phyloP scores from a whole-genome alignment of 2,888 invertebrate species.

The Melolontha melolontha region DNA sequence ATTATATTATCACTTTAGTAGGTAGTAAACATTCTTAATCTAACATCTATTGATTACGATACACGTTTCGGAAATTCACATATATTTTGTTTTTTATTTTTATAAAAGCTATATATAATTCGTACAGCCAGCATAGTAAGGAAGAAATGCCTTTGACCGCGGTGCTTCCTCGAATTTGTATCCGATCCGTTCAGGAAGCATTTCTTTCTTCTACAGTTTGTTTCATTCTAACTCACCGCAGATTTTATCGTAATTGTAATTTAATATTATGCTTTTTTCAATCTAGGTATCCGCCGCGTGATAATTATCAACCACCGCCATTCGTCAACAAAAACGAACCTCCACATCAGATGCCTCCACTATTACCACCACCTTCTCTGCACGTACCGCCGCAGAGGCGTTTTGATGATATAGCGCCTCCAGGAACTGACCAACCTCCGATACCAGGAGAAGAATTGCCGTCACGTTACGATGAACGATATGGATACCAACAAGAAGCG shows the following conservation, averaged over 20 bases:
- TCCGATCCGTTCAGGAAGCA: too few relatives aligned
- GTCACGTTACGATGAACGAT: slow-evolving; percentile 64
- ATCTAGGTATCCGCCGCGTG: slow-evolving; percentile 59
- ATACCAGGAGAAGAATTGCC: slow-evolving; percentile 73
- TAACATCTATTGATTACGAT: too few relatives aligned
- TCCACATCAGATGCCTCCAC: slow-evolving; percentile 47
- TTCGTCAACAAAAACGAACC: slow-evolving; percentile 42
- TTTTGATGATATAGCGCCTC: slow-evolving; percentile 71
- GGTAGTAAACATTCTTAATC: too few relatives aligned
- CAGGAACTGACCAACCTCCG: slow-evolving; percentile 71
- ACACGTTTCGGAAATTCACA: too few relatives aligned
- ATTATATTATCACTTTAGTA: too few relatives aligned
- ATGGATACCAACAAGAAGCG: slow-evolving; percentile 29
- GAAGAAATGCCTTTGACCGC: neutral
- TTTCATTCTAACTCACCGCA: neutral
- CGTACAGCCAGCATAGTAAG: neutral
- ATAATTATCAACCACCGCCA: slow-evolving; percentile 45
- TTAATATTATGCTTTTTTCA: slow-evolving; percentile 12
- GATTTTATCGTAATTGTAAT: neutral
- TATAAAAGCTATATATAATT: too few relatives aligned
- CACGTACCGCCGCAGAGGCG: slow-evolving; percentile 54
- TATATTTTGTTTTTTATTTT: too few relatives aligned
- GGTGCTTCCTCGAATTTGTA: neutral
- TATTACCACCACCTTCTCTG: slow-evolving; percentile 51
- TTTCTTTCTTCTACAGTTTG: slow-evolving; percentile 17